A percentile compares a stretch with the other conserved stretches of the same genome.
These are phyloP conservation scores for Cryptocheilus praepositus DNA, from an alignment of 2,888 invertebrate genomes.

Conservation along the genomic window DNA sequence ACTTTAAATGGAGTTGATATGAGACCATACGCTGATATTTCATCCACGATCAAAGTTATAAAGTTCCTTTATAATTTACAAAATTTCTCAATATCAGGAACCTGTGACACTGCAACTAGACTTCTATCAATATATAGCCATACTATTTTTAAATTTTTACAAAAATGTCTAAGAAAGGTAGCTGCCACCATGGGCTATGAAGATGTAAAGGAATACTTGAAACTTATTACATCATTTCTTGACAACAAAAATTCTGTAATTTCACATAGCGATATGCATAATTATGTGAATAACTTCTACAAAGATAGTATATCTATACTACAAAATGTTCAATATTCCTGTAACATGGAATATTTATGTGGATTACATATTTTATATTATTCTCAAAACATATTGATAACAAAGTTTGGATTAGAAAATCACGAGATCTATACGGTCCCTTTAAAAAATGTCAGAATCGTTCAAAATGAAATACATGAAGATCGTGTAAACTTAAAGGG, in stretches of 20 bases:
- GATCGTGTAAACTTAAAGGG: conserved; percentile 41
- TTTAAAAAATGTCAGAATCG: conserved; percentile 24
- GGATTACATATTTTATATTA: conserved; percentile 47
- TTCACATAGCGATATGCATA: conserved; percentile 19
- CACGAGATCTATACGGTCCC: conserved; percentile 16
- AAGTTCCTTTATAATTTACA: conserved; percentile 54
- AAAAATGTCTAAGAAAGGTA: conserved; percentile 41
- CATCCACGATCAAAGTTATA: conserved; percentile 40
- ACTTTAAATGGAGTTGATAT: conserved; percentile 48
- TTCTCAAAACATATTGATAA: conserved; percentile 29
- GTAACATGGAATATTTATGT: conserved; percentile 43
- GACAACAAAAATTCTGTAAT: conserved; percentile 24
- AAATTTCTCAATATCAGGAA: conserved; percentile 7
- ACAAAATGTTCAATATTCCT: conserved; percentile 22
- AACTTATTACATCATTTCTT: conserved; percentile 27
- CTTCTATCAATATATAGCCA: conserved; percentile 35
- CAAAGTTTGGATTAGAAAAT: background rate
- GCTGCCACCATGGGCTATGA: conserved; percentile 31
- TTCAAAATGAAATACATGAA: conserved; percentile 11
- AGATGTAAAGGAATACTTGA: conserved; percentile 39
- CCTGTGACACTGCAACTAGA: background rate
- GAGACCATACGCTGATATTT: conserved; percentile 61
- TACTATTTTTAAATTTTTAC: conserved; percentile 43
- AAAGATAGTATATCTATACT: conserved; percentile 38
- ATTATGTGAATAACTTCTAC: conserved; percentile 29